Evolutionary conservation across 1,140 invertebrate species (phyloP).

Genomic region (Neelides sp.): DNA sequence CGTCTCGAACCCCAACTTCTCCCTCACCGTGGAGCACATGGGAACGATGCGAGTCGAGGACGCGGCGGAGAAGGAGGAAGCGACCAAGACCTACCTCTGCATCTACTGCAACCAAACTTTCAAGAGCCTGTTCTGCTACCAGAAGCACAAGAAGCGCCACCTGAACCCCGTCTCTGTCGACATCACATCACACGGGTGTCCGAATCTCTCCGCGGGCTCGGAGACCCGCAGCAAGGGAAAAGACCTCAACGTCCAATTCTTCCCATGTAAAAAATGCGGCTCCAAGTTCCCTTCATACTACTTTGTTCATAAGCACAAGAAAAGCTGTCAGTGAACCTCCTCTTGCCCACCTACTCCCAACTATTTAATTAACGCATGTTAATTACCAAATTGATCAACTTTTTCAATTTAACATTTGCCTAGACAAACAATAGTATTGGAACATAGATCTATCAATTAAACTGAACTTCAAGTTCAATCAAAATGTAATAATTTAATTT

Average conservation of each 20-base stretch:
- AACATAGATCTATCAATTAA: too few species aligned
- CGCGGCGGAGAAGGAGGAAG: background rate
- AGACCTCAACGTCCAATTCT: slow-evolving; percentile 75
- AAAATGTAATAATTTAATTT: too few species aligned
- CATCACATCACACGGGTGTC: slow-evolving; percentile 26
- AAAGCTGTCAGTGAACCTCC: slow-evolving; percentile 57
- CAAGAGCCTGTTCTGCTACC: slow-evolving; percentile 67
- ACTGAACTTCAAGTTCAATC: too few species aligned
- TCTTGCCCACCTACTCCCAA: too few species aligned
- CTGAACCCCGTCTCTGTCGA: slow-evolving; percentile 40
- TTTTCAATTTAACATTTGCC: too few species aligned
- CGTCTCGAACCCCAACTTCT: slow-evolving; percentile 60
- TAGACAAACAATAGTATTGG: too few species aligned
- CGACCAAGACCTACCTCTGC: slow-evolving; percentile 47
- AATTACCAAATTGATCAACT: too few species aligned
- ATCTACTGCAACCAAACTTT: slow-evolving; percentile 65
- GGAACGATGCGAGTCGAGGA: background rate
- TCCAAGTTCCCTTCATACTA: slow-evolving; percentile 85
- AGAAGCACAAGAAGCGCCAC: slow-evolving; percentile 61
- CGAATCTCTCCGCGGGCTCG: slow-evolving; percentile 4
- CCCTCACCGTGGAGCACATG: slow-evolving; percentile 35
- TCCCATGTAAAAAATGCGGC: slow-evolving; percentile 81
- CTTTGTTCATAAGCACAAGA: slow-evolving; percentile 81
- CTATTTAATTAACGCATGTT: too few species aligned
- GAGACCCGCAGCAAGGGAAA: slow-evolving; percentile 40